Evolutionary conservation across 2,888 invertebrate species (phyloP), one percentile per base, ranked within the genome.

Genomic region (Hybos culiciformis): DNA sequence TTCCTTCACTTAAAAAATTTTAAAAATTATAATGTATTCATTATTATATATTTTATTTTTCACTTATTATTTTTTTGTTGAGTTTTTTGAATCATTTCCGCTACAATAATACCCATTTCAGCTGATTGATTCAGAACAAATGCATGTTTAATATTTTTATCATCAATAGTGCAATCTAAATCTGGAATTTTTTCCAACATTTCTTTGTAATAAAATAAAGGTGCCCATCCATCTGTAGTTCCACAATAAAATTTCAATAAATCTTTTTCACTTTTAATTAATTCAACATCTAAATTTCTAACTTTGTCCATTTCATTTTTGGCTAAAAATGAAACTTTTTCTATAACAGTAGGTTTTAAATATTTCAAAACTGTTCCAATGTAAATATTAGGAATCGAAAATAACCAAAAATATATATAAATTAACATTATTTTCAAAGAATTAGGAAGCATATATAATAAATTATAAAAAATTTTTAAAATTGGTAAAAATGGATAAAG

Each of bases 171-270:
- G 4, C 77, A 75, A 49, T 80, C 71, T 7, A 77, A 65, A 43
- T 71, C 62, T 0, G 81, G 80, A 58, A 78, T 71, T 43, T 67
- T 66, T 17, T 62, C 53, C 48, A 70, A 73, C 44, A 93, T 63
- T 47, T 80, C 75, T 20, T 78, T 66, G 57, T 76, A 85, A 57
- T 80, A 86, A 32, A 68, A 62, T 1, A 75, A 53, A 0, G 93
- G 93, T 40, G 79, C 82, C 94, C 94, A 96, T 7, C 75, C 74
- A 64, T 96, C 94, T 4, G 59, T 71, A 5, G 70, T 66, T 9
- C 86, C 83, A 61, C 90, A 94, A 58, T 86, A 83, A 38, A 92
- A 74, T 58, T 79, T 80, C 3, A 91, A 65, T 53, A 77, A 76
- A 12, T 74, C 60, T n/a, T 70, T 53, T 58, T 80, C 69, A 20